phyloP scores from a whole-genome alignment of 1,140 invertebrate species.

The Hylaeus anthracinus region DNA sequence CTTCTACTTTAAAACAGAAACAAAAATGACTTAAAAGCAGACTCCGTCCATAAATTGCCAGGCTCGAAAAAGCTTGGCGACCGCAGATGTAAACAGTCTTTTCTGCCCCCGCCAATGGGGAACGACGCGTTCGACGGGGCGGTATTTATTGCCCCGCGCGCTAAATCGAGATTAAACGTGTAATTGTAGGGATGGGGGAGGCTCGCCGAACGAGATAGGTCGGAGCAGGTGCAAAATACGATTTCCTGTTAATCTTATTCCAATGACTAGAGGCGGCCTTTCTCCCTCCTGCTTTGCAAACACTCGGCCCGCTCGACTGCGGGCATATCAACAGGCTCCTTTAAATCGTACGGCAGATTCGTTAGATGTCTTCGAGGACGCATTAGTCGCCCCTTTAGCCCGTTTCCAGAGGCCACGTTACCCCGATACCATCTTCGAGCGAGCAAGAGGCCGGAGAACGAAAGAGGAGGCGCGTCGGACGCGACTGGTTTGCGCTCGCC shows the following conservation, averaged over 20 bases:
- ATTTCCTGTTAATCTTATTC: conserved; percentile 36
- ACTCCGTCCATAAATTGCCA: too few species aligned
- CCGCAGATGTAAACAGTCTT: neutral
- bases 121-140: neutral
- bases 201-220: neutral
- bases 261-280: conserved; percentile 1
- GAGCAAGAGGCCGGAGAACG: conserved; percentile 3
- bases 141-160: conserved; percentile 16
- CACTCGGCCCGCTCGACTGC: neutral
- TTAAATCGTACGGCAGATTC: conserved; percentile 55
- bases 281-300: conserved; percentile 1
- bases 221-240: conserved; percentile 40
- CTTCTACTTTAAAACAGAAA: too few species aligned
- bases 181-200: conserved; percentile 16
- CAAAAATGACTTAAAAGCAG: too few species aligned
- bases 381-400: conserved; percentile 67
- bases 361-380: conserved; percentile 61
- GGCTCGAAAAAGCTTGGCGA: too few species aligned
- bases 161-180: conserved; percentile 39
- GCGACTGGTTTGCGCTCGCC: conserved; percentile 71
- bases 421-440: conserved; percentile 68
- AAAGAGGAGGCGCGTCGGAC: conserved; percentile 33
- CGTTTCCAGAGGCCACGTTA: conserved; percentile 49
- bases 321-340: conserved; percentile 21
- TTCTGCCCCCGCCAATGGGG: neutral